Percentiles rank a stretch among this genome's conserved stretches.
Conservation (phyloP, 1,140 invertebrate genomes). For the Plutomurus gul region DNA sequence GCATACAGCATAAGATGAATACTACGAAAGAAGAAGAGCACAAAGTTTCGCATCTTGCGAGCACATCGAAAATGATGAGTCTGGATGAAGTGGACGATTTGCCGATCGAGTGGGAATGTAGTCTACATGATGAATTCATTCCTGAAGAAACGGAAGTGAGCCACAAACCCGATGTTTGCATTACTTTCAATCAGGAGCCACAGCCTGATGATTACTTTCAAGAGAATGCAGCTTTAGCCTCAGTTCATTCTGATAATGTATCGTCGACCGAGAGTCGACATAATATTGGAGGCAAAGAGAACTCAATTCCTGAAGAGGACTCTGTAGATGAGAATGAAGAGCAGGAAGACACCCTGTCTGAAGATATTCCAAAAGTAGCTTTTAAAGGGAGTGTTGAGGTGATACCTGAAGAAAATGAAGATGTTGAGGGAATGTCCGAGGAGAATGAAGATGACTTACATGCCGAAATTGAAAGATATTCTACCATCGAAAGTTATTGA, state of each 20-base stretch:
- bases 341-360: background rate
- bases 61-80: constrained; percentile 27
- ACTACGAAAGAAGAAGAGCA: constrained; percentile 12
- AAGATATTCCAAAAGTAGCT: background rate
- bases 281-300: background rate
- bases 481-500: too few species aligned
- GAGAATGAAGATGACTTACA: background rate
- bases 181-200: background rate
- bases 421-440: background rate
- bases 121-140: constrained; percentile 20
- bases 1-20: constrained; percentile 22
- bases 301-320: background rate
- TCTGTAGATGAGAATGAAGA: background rate
- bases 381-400: background rate
- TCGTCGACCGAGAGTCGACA: background rate
- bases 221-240: background rate
- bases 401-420: background rate
- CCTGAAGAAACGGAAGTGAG: background rate
- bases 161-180: background rate
- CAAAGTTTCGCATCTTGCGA: background rate
- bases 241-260: background rate
- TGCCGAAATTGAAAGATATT: background rate
- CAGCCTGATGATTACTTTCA: constrained; percentile 10
- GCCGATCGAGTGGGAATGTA: constrained; percentile 16
- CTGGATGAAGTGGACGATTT: constrained; percentile 30